phyloP scores from a whole-genome alignment of 1,140 invertebrate species.

The Leptinotarsa defecta region DNA sequence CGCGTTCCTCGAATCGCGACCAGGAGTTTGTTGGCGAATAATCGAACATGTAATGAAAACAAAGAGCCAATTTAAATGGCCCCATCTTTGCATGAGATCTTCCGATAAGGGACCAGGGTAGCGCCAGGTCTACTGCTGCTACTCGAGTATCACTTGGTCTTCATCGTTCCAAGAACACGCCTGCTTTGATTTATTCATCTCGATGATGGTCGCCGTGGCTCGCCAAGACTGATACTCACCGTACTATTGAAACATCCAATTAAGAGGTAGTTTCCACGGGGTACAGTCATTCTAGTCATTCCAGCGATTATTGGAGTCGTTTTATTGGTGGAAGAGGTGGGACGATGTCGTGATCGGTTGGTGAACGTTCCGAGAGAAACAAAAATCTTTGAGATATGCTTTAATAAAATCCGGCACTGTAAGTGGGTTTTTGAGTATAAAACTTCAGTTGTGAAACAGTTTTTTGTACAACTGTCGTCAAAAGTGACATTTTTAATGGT shows the following conservation, averaged over 20 bases:
- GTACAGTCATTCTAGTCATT: conserved; percentile 5
- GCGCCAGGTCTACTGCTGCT: conserved; percentile 34
- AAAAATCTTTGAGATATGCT: too few relatives aligned
- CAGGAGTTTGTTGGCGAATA: conserved; percentile 7
- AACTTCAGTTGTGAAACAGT: too few relatives aligned
- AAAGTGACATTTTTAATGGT: too few relatives aligned
- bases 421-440: too few relatives aligned
- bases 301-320: not conserved
- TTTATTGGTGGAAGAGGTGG: not conserved
- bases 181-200: conserved; percentile 48
- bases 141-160: conserved; percentile 39
- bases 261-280: conserved; percentile 5
- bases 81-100: conserved; percentile 38
- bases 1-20: conserved; percentile 36
- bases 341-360: too few relatives aligned
- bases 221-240: not conserved
- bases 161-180: conserved; percentile 45
- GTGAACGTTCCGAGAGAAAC: too few relatives aligned
- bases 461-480: too few relatives aligned
- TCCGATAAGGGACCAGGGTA: conserved; percentile 44
- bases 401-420: too few relatives aligned
- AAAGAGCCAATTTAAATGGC: conserved; percentile 48
- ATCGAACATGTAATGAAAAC: conserved; percentile 13
- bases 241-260: conserved; percentile 27
- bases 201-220: conserved; percentile 37